Evolutionary conservation across 2,797 vertebrate genomes (phyloP), one percentile per base, ranked within the genome.

Genomic region (Delichon dasypus): DNA sequence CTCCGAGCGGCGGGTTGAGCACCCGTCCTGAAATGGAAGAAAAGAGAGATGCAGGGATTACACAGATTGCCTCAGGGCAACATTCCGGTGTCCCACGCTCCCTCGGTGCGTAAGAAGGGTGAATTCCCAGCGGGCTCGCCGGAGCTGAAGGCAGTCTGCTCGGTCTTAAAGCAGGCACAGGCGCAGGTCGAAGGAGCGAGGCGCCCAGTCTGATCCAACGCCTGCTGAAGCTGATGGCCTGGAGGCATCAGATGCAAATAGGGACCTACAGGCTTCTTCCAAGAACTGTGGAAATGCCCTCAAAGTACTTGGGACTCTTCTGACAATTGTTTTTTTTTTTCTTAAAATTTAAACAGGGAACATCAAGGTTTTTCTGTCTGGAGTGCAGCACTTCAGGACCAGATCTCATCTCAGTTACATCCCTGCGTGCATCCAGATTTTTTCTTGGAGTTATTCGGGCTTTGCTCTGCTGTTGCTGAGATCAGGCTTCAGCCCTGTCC

Each of bases 141-240:
- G 0, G 51, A 13, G 68, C 21, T 87, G 89, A 45, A 71, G 68
- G 51, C 76, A 11, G 5, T 1, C 36, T 32, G 77, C 13, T 85
- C 17, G 34, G 27, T 80, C 67, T 68, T 27, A 16, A 14, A 86
- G 32, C 19, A 18, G 47, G 13, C 76, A n/a, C 78, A 66, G 75
- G 73, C 30, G 78, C 26, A 30, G 89, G 94, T 93, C 42, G 34
- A 11, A 73, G 84, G 16, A 93, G 64, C 26, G 25, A 93, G 54
- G 30, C 2, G 22, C 73, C 64, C 81, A 11, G 73, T 58, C 65
- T 83, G 85, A 91, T 80, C 57, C 76, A 6, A 2, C 4, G 30
- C 57, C 22, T 20, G 54, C 72, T 44, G 66, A 51, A 93, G 58
- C 50, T 15, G 77, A 70, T 92, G 93, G 95, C 94, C 94, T 66